These are phyloP conservation scores for Hesperophylax magnus DNA, from an alignment of 1,140 invertebrate genomes.

Conservation along the genomic window DNA sequence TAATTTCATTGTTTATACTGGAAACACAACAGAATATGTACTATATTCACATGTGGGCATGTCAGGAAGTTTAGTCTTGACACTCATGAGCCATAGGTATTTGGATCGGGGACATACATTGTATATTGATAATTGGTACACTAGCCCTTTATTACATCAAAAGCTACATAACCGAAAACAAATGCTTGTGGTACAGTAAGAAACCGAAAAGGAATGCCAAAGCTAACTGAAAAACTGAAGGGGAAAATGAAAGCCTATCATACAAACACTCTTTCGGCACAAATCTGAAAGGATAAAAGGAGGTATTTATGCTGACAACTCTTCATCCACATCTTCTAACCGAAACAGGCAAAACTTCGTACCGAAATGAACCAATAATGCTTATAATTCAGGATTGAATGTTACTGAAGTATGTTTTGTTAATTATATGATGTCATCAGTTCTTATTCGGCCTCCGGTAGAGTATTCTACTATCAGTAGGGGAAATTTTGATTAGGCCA, in stretches of 20 bases:
- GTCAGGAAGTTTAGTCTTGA: constrained; percentile 59
- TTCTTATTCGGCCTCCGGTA: too few species aligned
- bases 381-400: too few species aligned
- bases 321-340: constrained; percentile 44
- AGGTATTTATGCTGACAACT: constrained; percentile 58
- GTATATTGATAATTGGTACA: constrained; percentile 60
- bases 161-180: constrained; percentile 55
- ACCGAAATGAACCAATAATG: background rate
- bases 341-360: constrained; percentile 49
- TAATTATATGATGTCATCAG: too few species aligned
- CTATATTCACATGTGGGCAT: constrained; percentile 51
- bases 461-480: too few species aligned
- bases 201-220: constrained; percentile 58
- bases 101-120: constrained; percentile 58
- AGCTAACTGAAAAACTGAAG: constrained; percentile 56
- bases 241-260: constrained; percentile 51
- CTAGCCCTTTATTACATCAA: constrained; percentile 54
- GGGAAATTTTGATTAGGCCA: too few species aligned
- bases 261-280: constrained; percentile 53
- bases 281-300: constrained; percentile 58
- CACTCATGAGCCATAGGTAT: constrained; percentile 56
- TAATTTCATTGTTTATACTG: constrained; percentile 61
- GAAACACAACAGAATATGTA: constrained; percentile 49
- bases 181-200: constrained; percentile 59
- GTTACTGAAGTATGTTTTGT: too few species aligned